Percentiles rank a stretch among this genome's conserved stretches.
Conservation (phyloP, 2,888 invertebrate genomes). For the Euspilapteryx auroguttella region DNA sequence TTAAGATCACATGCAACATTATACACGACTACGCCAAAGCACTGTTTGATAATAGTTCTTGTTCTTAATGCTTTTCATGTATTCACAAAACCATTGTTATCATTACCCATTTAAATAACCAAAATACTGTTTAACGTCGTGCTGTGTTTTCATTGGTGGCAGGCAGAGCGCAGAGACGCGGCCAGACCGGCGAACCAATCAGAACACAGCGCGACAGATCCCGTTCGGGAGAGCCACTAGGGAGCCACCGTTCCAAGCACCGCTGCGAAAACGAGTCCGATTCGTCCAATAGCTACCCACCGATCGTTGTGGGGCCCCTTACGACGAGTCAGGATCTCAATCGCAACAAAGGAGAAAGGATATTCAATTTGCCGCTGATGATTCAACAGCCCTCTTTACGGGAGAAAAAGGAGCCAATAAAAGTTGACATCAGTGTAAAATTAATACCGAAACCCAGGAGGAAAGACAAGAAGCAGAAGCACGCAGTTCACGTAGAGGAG, state of each 20-base stretch:
- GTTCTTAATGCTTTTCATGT: too few relatives aligned
- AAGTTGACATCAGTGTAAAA: slow-evolving; percentile 78
- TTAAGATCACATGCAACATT: too few relatives aligned
- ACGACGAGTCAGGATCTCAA: slow-evolving; percentile 57
- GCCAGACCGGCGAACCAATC: slow-evolving; percentile 58
- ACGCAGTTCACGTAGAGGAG: slow-evolving; percentile 17
- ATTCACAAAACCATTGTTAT: slow-evolving; percentile 20
- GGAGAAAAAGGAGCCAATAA: slow-evolving; percentile 71
- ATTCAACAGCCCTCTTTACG: slow-evolving; percentile 64
- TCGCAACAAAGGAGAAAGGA: slow-evolving; percentile 36
- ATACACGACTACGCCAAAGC: too few relatives aligned
- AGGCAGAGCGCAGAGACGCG: slow-evolving; percentile 60
- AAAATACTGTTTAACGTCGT: slow-evolving; percentile 36
- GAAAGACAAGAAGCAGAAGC: slow-evolving; percentile 32
- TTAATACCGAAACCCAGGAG: slow-evolving; percentile 66
- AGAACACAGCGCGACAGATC: slow-evolving; percentile 57
- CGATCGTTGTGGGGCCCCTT: slow-evolving; percentile 47
- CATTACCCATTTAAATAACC: slow-evolving; percentile 36
- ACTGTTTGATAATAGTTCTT: too few relatives aligned
- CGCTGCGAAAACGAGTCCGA: slow-evolving; percentile 59
- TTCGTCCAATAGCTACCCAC: slow-evolving; percentile 57
- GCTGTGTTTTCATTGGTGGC: slow-evolving; percentile 62
- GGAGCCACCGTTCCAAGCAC: slow-evolving; percentile 40
- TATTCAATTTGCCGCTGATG: slow-evolving; percentile 51
- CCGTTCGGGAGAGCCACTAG: slow-evolving; percentile 35